These are phyloP conservation scores for Drosophila tsacasi DNA, from an alignment of 1,140 invertebrate genomes.

Conservation along the genomic window DNA sequence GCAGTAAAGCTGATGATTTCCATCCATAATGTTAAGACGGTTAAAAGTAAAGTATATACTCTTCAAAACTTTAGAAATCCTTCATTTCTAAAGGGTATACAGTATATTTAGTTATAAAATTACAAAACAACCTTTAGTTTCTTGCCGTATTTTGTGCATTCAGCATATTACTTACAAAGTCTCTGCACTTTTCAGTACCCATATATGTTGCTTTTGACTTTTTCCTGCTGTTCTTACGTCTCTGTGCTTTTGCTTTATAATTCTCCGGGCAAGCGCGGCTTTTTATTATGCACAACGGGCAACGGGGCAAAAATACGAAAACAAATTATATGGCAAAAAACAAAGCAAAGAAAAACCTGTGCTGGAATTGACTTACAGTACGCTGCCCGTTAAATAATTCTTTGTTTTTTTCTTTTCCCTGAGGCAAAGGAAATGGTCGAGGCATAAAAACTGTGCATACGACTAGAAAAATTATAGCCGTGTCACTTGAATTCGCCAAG, in stretches of 20 bases:
- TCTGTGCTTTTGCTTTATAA: constrained; percentile 64
- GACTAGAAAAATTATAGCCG: constrained; percentile 42
- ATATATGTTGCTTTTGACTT: constrained; percentile 29
- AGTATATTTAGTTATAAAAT: not conserved
- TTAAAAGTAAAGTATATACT: too few relatives aligned
- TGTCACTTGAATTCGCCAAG: constrained; percentile 26
- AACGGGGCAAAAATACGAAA: constrained; percentile 58
- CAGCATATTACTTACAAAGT: constrained; percentile 79
- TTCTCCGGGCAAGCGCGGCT: constrained; percentile 55
- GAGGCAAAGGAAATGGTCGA: constrained; percentile 56
- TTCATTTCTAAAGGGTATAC: constrained; percentile 3
- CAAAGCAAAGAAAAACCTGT: constrained; percentile 51
- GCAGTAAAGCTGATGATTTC: too few relatives aligned
- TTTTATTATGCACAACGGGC: constrained; percentile 72
- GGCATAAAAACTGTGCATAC: constrained; percentile 52
- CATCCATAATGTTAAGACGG: too few relatives aligned
- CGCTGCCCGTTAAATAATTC: constrained; percentile 62
- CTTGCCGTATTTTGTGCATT: constrained; percentile 52
- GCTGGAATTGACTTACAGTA: constrained; percentile 71
- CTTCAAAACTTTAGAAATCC: too few relatives aligned
- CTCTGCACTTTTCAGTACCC: constrained; percentile 29
- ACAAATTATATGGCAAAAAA: constrained; percentile 42
- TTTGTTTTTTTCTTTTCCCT: constrained; percentile 11
- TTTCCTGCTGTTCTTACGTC: constrained; percentile 58
- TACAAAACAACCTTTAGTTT: not conserved